Conservation (phyloP, 2,888 invertebrate genomes). For the Lithosia quadra region DNA sequence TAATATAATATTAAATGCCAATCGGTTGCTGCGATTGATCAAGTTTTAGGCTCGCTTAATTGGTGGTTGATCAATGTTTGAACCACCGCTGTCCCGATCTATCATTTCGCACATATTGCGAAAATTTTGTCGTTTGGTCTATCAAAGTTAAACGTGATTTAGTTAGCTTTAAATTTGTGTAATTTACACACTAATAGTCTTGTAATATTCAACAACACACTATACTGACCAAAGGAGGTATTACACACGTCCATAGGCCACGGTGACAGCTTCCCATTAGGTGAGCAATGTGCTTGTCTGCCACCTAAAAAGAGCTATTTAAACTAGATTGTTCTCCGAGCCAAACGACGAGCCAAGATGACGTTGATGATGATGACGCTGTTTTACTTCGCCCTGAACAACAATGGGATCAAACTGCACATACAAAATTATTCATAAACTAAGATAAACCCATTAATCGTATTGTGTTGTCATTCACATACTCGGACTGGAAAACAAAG, state of each 20-base stretch:
- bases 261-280: no score
- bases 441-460: conserved; percentile 57
- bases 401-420: conserved; percentile 17
- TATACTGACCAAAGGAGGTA: neutral
- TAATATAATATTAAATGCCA: conserved; percentile 36
- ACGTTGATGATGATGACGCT: no score
- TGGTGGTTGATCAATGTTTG: conserved; percentile 25
- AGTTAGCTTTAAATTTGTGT: neutral
- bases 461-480: conserved; percentile 58
- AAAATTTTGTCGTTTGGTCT: neutral
- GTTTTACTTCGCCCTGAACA: neutral
- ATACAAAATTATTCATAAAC: conserved; percentile 32
- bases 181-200: neutral
- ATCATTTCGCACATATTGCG: conserved; percentile 25
- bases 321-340: no score
- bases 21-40: conserved; percentile 34
- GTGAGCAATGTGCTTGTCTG: no score
- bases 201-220: neutral
- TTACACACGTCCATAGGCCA: neutral
- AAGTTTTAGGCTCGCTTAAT: conserved; percentile 30
- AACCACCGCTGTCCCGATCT: conserved; percentile 13
- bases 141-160: neutral
- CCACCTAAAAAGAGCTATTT: no score
- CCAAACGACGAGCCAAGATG: no score
- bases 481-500: conserved; percentile 56